Base-by-base conservation (phyloP, 1,140 invertebrate species). In the Linepithema humile region DNA sequence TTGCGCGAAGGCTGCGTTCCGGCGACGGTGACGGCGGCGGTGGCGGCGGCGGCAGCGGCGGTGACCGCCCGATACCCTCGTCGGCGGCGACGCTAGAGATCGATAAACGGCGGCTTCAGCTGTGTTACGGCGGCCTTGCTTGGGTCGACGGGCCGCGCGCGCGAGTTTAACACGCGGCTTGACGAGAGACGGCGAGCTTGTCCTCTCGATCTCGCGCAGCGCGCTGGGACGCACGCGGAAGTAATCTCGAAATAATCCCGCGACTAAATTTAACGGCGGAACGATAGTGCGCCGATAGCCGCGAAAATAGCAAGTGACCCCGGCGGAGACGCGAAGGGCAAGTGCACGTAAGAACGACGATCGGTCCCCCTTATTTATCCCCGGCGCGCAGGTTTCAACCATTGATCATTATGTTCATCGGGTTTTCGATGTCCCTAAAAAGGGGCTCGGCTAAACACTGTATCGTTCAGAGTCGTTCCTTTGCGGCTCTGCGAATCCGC, bases 91-190 rank as follows among this genome's bases (percentile, higher is more conserved):
- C 60, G 60, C 62, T 10, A 80, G 75, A 78, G 75, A 80, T 69
- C 62, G 75, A 80, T 69, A 80, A 69, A 80, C 60, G 60, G 62
- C 45, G 74, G 74, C 74, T 77, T n/a, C 74, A 77, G 74, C 74
- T 64, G 59, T 57, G 32, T 17, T 43, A 60, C 59, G 75, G 62
- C 48, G 75, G 62, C 75, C 75, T 78, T 78, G 62, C 75, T 62
- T 70, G 75, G 75, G 75, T 80, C 48, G 60, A 78, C 57, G 38
- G 73, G 57, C 17, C 55, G 70, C 53, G 72, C 32, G 17, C n/a
- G n/a, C 12, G 29, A 55, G 1, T 38, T n/a, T n/a, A n/a, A n/a
- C 69, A 50, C 53, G 15, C 73, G 15, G 29, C 17, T 78, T 20
- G 40, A 80, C 4, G 60, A 67, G 60, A 50, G n/a, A 53, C 32